A percentile compares a stretch with the other conserved stretches of the same genome.
phyloP scores from a whole-genome alignment of 1,140 invertebrate species.

The Ridgeia piscesae region DNA sequence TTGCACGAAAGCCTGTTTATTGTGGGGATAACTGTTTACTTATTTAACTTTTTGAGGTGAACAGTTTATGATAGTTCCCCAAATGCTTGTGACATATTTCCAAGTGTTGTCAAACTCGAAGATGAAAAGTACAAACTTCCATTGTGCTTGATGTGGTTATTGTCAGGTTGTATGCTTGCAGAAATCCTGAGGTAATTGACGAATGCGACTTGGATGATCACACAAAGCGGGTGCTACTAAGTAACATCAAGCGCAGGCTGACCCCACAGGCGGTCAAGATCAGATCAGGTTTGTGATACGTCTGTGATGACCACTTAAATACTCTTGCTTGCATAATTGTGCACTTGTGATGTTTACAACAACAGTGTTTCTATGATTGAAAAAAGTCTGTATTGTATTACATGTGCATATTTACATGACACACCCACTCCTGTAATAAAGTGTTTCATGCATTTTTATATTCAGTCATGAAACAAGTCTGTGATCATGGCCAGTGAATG shows the following conservation, averaged over 20 bases:
- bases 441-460: no score
- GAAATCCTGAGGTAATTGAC: slow-evolving; percentile 74
- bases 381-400: no score
- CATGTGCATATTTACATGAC: no score
- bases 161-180: slow-evolving; percentile 29
- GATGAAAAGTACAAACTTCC: no score
- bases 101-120: no score
- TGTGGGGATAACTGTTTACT: background rate
- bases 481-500: no score
- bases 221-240: slow-evolving; percentile 88
- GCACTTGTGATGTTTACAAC: background rate
- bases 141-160: background rate
- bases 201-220: slow-evolving; percentile 93
- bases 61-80: background rate
- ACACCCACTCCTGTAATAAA: no score
- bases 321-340: background rate
- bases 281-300: slow-evolving; percentile 68
- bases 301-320: background rate
- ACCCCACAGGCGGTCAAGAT: slow-evolving; percentile 99
- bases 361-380: no score
- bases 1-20: no score
- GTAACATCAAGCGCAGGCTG: slow-evolving; percentile 93
- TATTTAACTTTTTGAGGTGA: background rate
- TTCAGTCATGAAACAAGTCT: no score
- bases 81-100: no score